A percentile compares a stretch with the other conserved stretches of the same genome.
phyloP scores from a whole-genome alignment of 2,113 vertebrate genomes.

The Caracal caracal region DNA sequence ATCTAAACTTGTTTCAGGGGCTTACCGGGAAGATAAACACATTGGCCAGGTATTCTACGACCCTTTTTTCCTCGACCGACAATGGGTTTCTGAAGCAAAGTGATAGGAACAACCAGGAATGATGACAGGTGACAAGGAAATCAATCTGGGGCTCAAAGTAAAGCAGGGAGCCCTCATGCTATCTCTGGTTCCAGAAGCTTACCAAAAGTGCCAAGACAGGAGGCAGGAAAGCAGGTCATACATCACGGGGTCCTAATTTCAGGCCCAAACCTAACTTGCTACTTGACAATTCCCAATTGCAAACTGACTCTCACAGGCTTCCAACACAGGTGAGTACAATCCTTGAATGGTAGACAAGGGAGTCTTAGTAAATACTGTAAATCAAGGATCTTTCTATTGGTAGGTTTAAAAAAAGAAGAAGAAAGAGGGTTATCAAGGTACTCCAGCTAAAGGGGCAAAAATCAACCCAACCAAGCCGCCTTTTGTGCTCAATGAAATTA shows the following conservation, averaged over 20 bases:
- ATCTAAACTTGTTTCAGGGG: neutral
- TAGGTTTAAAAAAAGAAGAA: neutral
- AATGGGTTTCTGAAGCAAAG: neutral
- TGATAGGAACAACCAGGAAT: neutral
- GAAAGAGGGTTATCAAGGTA: neutral
- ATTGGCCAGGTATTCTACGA: neutral
- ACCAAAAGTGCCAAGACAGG: neutral
- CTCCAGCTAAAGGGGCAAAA: neutral
- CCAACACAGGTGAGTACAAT: neutral
- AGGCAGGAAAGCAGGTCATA: neutral
- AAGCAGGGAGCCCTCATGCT: neutral
- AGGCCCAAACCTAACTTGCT: neutral
- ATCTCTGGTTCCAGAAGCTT: neutral
- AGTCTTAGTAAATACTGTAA: neutral
- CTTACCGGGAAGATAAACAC: neutral
- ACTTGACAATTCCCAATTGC: neutral
- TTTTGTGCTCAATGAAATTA: neutral
- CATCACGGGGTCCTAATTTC: neutral
- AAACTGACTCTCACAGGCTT: neutral
- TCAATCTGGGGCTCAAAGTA: neutral
- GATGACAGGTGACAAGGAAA: neutral
- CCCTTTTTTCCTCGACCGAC: neutral
- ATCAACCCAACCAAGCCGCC: neutral
- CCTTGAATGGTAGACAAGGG: neutral
- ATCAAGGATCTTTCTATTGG: neutral